Base-by-base conservation (phyloP, 2,797 vertebrate species). In the Eutrigla gurnardus region DNA sequence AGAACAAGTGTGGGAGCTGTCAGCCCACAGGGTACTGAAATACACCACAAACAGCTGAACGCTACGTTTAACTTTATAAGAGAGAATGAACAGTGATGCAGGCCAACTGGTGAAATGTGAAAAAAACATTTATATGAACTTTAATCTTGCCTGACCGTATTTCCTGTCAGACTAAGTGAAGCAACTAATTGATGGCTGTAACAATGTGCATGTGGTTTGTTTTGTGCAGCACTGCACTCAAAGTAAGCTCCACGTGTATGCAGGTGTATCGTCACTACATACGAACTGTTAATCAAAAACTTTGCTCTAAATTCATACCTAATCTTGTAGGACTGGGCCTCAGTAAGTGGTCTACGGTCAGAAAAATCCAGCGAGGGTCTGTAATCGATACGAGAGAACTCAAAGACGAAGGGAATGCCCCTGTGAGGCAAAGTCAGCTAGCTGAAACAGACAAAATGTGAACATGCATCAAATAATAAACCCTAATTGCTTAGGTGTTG, bases 21-120 rank as follows among this genome's bases (percentile, higher is more conserved):
- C 90, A 80, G 81, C 89, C 90, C 90, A 93, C 82, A 3, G 46
- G 39, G 65, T 81, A 82, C 82, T 82, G 76, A 89, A 86, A 90
- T 84, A 84, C 74, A 88, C 40, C 49, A 61, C 65, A 85, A 73
- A 85, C 67, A 81, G 46, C 70, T 75, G 50, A 76, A 80, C 62
- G 58, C 54, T 72, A 50, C 59, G 63, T 61, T 68, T 73, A 74
- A 62, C 42, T 78, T 81, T 36, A 63, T 71, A 47, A 37, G 7
- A 55, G 5, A 63, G 9, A 54, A 65, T 71, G 12, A 49, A 54
- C 36, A 66, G 35, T 11, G 14, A 58, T 57, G n/a, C 46, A 68
- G 33, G 40, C 46, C 72, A 57, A 46, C 54, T 25, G 5, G 25
- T 43, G 11, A 40, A 42, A 59, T 39, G 11, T 45, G 61, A 70